Evolutionary conservation across 2,797 vertebrate genomes (phyloP).

Genomic region (Lophotriccus pileatus): DNA sequence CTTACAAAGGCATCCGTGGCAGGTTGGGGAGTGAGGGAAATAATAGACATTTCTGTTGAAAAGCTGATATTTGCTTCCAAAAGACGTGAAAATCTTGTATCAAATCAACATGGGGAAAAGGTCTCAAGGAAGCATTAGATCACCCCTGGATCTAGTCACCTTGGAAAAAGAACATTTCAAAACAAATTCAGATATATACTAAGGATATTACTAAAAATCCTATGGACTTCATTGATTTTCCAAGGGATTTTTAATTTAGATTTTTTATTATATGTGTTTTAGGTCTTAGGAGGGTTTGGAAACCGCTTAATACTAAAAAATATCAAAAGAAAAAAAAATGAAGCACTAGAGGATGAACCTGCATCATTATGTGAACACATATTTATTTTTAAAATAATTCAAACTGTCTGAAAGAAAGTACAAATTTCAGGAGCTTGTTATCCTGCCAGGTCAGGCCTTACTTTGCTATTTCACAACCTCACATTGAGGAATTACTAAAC

Average conservation of each 20-base stretch:
- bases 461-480: constrained; percentile 4
- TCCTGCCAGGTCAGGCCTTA: constrained; percentile 11
- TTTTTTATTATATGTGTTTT: not conserved
- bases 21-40: rapidly evolving
- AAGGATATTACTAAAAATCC: not conserved
- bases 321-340: not conserved
- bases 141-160: not conserved
- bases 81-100: not conserved
- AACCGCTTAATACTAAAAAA: not conserved
- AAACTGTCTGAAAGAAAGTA: not conserved
- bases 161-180: not conserved
- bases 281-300: not conserved
- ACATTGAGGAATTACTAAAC: not conserved
- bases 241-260: not conserved
- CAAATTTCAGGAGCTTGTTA: not conserved
- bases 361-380: not conserved
- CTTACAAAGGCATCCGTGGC: not conserved
- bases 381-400: not conserved
- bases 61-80: not conserved
- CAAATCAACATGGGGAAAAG: not conserved
- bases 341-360: not conserved
- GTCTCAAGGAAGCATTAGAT: not conserved
- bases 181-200: not conserved
- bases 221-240: not conserved
- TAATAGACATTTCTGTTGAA: not conserved